Conservation (phyloP, 2,113 vertebrate genomes). For the Echinops telfairi region DNA sequence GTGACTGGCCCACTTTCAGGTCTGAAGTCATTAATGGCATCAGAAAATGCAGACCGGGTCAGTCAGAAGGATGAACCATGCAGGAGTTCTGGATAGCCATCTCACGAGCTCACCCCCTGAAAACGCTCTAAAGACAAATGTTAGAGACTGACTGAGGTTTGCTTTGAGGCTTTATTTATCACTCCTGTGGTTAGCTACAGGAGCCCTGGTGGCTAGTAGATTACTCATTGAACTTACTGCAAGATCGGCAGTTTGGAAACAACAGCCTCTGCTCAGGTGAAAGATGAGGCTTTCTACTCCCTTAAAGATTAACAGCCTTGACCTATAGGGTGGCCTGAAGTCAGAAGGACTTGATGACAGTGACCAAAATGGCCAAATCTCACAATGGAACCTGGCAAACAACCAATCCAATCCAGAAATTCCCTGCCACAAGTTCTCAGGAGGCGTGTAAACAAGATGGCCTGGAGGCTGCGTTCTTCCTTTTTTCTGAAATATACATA, state of each 20-base stretch:
- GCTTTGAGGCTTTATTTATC: neutral
- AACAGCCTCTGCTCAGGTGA: too few relatives aligned
- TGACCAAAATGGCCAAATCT: neutral
- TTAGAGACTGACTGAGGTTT: neutral
- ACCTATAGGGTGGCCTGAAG: too few relatives aligned
- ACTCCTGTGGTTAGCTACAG: neutral
- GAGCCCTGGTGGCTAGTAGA: too few relatives aligned
- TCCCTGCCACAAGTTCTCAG: too few relatives aligned
- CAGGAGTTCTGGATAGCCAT: neutral
- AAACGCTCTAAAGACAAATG: neutral
- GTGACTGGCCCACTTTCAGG: neutral
- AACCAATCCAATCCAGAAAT: neutral
- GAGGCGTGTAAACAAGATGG: neutral
- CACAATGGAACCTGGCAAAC: slow-evolving; percentile 1
- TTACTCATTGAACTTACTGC: too few relatives aligned
- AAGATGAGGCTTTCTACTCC: too few relatives aligned
- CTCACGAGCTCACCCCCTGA: neutral
- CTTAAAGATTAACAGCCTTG: too few relatives aligned
- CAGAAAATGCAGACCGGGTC: neutral
- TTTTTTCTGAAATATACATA: neutral
- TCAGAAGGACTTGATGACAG: too few relatives aligned
- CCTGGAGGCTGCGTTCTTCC: neutral
- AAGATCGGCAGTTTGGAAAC: too few relatives aligned
- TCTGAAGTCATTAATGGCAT: neutral
- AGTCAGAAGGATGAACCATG: neutral